Conservation (phyloP, 1,140 invertebrate species). For the Caenorhabditis remanei region DNA sequence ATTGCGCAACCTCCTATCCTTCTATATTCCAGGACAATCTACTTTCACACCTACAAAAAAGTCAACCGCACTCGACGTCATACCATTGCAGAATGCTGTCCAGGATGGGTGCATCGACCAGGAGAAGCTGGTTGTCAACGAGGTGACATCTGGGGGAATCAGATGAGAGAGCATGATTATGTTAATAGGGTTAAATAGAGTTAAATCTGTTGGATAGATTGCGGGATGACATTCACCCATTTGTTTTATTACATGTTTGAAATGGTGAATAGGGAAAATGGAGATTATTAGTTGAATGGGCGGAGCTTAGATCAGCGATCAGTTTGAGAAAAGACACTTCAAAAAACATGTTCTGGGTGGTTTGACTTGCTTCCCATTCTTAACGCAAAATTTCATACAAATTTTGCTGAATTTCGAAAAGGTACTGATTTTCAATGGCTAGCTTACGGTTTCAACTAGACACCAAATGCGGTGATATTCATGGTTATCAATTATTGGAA, state of each 20-base stretch:
- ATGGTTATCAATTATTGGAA: too few relatives aligned
- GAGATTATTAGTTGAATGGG: too few relatives aligned
- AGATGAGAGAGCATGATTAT: slow-evolving; percentile 23
- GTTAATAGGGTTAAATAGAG: slow-evolving; percentile 35
- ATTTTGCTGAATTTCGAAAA: too few relatives aligned
- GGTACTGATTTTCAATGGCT: too few relatives aligned
- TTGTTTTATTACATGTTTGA: slow-evolving; percentile 46
- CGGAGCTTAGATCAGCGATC: too few relatives aligned
- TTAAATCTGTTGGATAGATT: slow-evolving; percentile 7
- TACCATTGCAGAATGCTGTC: slow-evolving; percentile 79
- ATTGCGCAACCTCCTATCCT: slow-evolving; percentile 22
- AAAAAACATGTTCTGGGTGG: too few relatives aligned
- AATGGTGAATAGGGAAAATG: neutral
- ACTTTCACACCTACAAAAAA: slow-evolving; percentile 79
- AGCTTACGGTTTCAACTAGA: too few relatives aligned
- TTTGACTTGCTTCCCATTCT: too few relatives aligned
- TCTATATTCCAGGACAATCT: slow-evolving; percentile 79
- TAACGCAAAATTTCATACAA: too few relatives aligned
- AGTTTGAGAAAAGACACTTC: too few relatives aligned
- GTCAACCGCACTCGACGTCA: slow-evolving; percentile 77
- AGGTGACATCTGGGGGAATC: slow-evolving; percentile 54
- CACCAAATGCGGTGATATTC: too few relatives aligned
- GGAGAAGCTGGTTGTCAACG: slow-evolving; percentile 78
- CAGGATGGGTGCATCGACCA: slow-evolving; percentile 79
- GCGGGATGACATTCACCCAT: slow-evolving; percentile 4